phyloP scores from a whole-genome alignment of 2,797 vertebrate genomes.

The Mastacembelus armatus region DNA sequence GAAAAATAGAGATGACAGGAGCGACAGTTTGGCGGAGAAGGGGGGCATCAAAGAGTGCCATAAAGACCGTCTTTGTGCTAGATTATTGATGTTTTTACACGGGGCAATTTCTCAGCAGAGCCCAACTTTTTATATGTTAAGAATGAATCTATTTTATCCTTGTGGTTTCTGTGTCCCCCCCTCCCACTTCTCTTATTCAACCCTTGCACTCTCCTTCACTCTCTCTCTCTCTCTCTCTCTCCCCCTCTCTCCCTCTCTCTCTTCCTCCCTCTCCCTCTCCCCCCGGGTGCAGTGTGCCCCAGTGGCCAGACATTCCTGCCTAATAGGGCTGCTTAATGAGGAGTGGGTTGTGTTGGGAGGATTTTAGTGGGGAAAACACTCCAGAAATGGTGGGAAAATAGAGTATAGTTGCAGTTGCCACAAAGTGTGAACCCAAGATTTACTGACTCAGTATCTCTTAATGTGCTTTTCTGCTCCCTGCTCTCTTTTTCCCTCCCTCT shows the following conservation, averaged over 20 bases:
- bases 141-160: conserved; percentile 82
- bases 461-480: conserved; percentile 64
- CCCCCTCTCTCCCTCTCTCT: conserved; percentile 12
- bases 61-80: conserved; percentile 80
- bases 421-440: conserved; percentile 67
- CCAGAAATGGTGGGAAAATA: conserved; percentile 82
- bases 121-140: conserved; percentile 80
- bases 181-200: conserved; percentile 47
- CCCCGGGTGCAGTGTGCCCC: conserved; percentile 75
- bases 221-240: conserved; percentile 14
- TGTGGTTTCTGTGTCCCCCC: conserved; percentile 70
- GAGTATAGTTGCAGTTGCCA: conserved; percentile 70
- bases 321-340: conserved; percentile 85
- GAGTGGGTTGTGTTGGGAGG: conserved; percentile 81
- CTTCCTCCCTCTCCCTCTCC: conserved; percentile 30
- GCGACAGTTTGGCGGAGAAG: conserved; percentile 77
- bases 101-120: conserved; percentile 76
- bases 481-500: conserved; percentile 37
- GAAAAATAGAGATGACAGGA: conserved; percentile 81
- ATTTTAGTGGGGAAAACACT: conserved; percentile 80
- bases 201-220: conserved; percentile 18
- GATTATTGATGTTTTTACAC: conserved; percentile 84
- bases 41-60: conserved; percentile 78
- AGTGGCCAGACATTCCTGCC: conserved; percentile 85
- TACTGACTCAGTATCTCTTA: conserved; percentile 68